These are phyloP conservation scores for Hypomecis punctinalis DNA, from an alignment of 2,888 invertebrate species.

Conservation along the genomic window DNA sequence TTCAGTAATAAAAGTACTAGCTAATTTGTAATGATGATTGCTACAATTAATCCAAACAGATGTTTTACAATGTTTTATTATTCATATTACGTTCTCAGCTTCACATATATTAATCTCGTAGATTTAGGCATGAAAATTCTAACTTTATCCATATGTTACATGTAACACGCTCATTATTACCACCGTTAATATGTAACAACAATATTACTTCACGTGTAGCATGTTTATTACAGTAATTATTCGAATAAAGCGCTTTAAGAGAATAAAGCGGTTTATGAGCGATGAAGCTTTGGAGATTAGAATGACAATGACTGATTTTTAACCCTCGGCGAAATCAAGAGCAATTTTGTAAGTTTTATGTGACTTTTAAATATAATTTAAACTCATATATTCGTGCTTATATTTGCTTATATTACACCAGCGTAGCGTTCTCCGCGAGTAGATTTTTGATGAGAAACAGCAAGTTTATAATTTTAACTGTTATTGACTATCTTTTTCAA, in stretches of 20 bases:
- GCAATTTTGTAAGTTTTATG: no score
- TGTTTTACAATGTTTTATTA: no score
- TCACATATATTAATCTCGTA: not conserved
- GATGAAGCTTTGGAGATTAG: constrained; percentile 11
- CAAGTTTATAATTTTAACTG: no score
- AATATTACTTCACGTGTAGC: constrained; percentile 29
- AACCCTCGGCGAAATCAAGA: not conserved
- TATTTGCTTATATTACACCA: no score
- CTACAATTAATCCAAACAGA: no score
- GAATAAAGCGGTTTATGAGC: constrained; percentile 21
- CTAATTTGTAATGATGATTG: no score
- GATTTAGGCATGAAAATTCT: not conserved
- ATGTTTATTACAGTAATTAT: constrained; percentile 31
- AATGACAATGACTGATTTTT: not conserved
- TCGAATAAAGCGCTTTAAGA: constrained; percentile 25
- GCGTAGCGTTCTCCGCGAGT: no score
- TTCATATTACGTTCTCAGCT: not conserved
- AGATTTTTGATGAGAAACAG: no score
- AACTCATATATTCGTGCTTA: no score
- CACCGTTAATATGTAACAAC: constrained; percentile 26
- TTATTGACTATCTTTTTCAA: no score
- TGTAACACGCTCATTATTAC: constrained; percentile 15
- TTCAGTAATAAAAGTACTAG: no score
- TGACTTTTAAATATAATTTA: no score
- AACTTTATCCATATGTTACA: constrained; percentile 14